Conservation (phyloP, 1,140 invertebrate genomes). For the Trachelipus rathkii region DNA sequence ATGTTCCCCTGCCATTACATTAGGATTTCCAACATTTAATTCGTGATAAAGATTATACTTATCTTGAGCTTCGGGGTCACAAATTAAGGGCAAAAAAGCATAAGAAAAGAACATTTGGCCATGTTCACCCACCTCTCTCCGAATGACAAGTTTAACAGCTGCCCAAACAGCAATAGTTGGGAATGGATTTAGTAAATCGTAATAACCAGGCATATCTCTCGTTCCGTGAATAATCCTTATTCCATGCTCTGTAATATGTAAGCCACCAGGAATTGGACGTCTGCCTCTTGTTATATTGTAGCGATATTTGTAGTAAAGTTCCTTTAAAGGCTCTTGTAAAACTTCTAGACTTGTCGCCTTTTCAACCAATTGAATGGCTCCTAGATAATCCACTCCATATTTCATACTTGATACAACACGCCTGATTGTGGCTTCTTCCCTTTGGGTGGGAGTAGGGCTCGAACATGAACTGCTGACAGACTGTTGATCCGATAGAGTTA, state of each 20-base stretch:
- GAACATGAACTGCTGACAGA: constrained; percentile 18
- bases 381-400: constrained; percentile 68
- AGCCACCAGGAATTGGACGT: constrained; percentile 54
- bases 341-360: constrained; percentile 76
- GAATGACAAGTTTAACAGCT: constrained; percentile 64
- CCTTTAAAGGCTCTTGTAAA: constrained; percentile 71
- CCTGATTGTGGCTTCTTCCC: constrained; percentile 14
- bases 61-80: constrained; percentile 66
- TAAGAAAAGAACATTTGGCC: constrained; percentile 53
- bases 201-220: constrained; percentile 25
- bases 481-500: constrained; percentile 12
- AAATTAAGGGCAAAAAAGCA: constrained; percentile 79
- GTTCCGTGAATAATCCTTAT: constrained; percentile 52
- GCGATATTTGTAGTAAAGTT: constrained; percentile 68
- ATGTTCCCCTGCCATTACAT: constrained; percentile 53
- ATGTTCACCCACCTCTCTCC: constrained; percentile 33
- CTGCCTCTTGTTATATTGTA: constrained; percentile 50
- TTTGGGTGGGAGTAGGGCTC: constrained; percentile 17
- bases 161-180: constrained; percentile 88
- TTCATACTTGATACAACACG: constrained; percentile 29
- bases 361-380: constrained; percentile 67
- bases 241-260: constrained; percentile 67
- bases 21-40: constrained; percentile 33
- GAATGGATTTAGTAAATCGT: constrained; percentile 62
- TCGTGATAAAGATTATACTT: constrained; percentile 45